A percentile compares a stretch with the other conserved stretches of the same genome.
These are phyloP conservation scores for Agrenia bidenticulata DNA, from an alignment of 2,888 invertebrate species.

Conservation along the genomic window DNA sequence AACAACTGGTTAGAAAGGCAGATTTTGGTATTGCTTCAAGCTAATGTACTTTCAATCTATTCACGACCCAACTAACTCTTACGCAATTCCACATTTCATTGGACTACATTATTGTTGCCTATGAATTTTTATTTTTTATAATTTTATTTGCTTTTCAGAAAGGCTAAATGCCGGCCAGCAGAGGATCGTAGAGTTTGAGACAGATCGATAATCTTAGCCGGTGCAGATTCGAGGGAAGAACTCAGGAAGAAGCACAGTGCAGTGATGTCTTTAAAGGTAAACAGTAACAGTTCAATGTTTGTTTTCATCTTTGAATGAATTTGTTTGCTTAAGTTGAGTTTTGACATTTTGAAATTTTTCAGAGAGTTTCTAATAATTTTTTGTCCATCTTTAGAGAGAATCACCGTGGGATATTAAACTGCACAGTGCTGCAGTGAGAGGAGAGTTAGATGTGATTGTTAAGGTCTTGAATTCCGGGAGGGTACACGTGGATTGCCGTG, in stretches of 20 bases:
- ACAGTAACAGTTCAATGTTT: not conserved
- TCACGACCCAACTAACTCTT: too few species aligned
- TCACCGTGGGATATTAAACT: constrained; percentile 88
- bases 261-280: constrained; percentile 20
- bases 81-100: not conserved
- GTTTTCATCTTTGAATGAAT: not conserved
- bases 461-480: constrained; percentile 86
- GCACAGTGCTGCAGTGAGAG: constrained; percentile 84
- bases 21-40: too few species aligned
- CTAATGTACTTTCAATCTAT: too few species aligned
- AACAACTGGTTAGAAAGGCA: too few species aligned
- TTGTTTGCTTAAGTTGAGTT: not conserved
- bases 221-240: not conserved
- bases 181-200: too few species aligned
- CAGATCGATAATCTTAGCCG: too few species aligned
- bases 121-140: not conserved
- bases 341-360: not conserved
- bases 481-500: constrained; percentile 91
- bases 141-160: not conserved
- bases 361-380: not conserved
- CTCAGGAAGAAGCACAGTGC: not conserved
- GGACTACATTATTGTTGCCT: too few species aligned
- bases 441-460: constrained; percentile 74
- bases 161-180: not conserved
- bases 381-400: constrained; percentile 70